Conservation (phyloP, 2,797 vertebrate genomes). For the Pagetopsis macropterus region DNA sequence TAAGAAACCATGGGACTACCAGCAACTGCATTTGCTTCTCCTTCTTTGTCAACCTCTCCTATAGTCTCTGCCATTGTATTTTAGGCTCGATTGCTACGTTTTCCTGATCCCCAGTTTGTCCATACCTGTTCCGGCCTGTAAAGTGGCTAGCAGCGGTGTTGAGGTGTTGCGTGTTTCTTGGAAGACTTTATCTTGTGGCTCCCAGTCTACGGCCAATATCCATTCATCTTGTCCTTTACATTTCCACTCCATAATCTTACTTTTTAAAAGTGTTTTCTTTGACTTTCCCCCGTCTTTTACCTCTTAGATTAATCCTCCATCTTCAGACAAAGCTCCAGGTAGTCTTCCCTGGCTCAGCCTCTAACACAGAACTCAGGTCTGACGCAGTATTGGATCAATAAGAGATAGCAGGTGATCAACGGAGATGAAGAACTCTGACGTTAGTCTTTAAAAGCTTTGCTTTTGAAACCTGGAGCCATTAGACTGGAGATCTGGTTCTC, state of each 20-base stretch:
- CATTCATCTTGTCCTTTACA: conserved; percentile 19
- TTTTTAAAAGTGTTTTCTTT: conserved; percentile 30
- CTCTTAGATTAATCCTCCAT: conserved; percentile 44
- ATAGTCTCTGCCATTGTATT: conserved; percentile 29
- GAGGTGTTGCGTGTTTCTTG: neutral
- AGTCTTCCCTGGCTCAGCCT: conserved; percentile 16
- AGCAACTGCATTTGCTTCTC: conserved; percentile 46
- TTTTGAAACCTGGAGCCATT: conserved; percentile 19
- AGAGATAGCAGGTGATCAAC: conserved; percentile 44
- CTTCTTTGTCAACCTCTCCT: conserved; percentile 41
- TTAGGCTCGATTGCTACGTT: conserved; percentile 39
- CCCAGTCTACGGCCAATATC: neutral
- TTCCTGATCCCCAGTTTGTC: conserved; percentile 16
- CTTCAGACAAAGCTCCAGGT: conserved; percentile 28
- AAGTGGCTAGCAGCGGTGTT: conserved; percentile 23
- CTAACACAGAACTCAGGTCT: conserved; percentile 32
- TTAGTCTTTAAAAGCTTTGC: conserved; percentile 7
- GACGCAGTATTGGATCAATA: conserved; percentile 57
- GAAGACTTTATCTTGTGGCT: conserved; percentile 9
- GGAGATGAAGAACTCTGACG: conserved; percentile 40
- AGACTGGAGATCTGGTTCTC: conserved; percentile 1
- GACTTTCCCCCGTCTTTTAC: conserved; percentile 47
- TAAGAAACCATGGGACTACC: conserved; percentile 57
- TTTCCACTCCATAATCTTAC: conserved; percentile 11
- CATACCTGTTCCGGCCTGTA: conserved; percentile 4